Percentiles rank a stretch among this genome's conserved stretches.
Evolutionary conservation across 2,113 vertebrate genomes (phyloP).

Genomic region (Atherinomorus stipes): DNA sequence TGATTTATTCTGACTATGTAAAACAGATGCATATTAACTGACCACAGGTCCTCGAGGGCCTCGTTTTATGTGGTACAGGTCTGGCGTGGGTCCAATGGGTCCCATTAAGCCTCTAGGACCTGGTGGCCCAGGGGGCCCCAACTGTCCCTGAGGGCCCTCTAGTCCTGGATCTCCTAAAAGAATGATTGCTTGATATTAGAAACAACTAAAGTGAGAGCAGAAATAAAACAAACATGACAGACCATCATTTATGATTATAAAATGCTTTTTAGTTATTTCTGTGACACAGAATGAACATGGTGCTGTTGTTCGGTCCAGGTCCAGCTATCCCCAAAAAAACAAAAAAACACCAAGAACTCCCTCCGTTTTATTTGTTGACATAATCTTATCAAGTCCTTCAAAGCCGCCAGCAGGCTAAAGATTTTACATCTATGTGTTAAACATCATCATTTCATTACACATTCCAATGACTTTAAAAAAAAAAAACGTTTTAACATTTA

Average conservation of each 20-base stretch:
- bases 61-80: slow-evolving; percentile 93
- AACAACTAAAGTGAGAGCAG: not conserved
- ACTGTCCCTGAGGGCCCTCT: slow-evolving; percentile 87
- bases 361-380: not conserved
- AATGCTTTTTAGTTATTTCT: not conserved
- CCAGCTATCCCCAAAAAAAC: no score
- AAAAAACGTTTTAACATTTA: not conserved
- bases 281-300: no score
- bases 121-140: slow-evolving; percentile 88
- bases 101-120: slow-evolving; percentile 96
- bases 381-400: not conserved
- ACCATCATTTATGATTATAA: not conserved
- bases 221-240: not conserved
- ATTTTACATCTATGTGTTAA: no score
- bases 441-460: no score
- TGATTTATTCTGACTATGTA: no score
- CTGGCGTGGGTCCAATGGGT: slow-evolving; percentile 94
- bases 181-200: slow-evolving; percentile 12
- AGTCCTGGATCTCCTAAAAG: slow-evolving; percentile 89
- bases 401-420: not conserved
- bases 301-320: no score
- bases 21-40: slow-evolving; percentile 61
- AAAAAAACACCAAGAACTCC: not conserved
- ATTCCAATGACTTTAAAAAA: no score
- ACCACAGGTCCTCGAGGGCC: slow-evolving; percentile 95